phyloP scores from a whole-genome alignment of 2,113 vertebrate genomes.

The Orthonyx spaldingii region DNA sequence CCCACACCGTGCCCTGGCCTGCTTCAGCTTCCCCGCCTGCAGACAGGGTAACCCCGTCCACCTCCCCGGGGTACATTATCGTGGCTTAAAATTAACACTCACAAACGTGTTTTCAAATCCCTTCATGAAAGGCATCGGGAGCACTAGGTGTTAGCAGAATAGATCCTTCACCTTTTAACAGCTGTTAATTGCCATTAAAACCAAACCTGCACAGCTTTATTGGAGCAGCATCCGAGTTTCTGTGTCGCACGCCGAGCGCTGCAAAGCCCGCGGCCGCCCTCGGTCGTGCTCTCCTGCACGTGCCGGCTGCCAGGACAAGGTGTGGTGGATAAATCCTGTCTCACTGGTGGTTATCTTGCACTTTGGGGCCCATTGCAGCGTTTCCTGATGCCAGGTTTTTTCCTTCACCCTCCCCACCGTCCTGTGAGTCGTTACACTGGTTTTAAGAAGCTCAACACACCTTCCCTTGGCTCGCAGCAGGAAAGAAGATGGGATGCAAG shows the following conservation, averaged over 20 bases:
- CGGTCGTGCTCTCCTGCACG: background rate
- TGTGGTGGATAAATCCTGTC: background rate
- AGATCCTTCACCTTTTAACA: constrained; percentile 12
- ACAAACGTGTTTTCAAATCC: background rate
- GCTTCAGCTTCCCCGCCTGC: background rate
- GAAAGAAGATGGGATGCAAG: background rate
- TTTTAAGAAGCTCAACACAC: background rate
- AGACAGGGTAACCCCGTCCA: background rate
- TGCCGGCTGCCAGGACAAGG: background rate
- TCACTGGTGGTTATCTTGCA: background rate
- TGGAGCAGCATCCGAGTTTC: background rate
- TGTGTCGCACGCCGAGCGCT: rapidly evolving
- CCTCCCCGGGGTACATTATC: background rate
- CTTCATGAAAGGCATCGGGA: background rate
- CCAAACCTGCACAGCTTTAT: background rate
- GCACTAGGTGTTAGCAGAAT: background rate
- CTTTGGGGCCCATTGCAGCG: background rate
- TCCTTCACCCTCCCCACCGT: rapidly evolving
- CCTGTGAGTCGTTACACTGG: background rate
- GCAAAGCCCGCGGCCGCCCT: background rate
- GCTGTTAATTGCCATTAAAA: constrained; percentile 39
- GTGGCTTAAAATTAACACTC: background rate
- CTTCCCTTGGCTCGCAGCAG: background rate
- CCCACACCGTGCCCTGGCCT: background rate
- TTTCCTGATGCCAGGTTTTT: background rate